Evolutionary conservation across 1,140 invertebrate species (phyloP).

Genomic region (Drosophila pseudoobscura): DNA sequence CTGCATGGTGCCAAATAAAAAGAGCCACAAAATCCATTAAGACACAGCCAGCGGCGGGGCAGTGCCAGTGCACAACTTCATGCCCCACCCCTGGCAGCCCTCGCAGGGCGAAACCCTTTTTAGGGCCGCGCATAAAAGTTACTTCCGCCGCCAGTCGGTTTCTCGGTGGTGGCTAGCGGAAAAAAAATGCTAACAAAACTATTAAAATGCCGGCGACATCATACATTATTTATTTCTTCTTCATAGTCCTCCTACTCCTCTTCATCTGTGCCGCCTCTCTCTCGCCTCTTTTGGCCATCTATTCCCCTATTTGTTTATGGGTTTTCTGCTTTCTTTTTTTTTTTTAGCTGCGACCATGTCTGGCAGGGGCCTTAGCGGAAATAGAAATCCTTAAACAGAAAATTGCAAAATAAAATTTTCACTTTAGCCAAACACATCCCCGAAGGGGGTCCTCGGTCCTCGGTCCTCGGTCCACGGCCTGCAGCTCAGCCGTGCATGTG

Average conservation of each 20-base stretch:
- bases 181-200: conserved; percentile 74
- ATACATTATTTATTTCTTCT: conserved; percentile 75
- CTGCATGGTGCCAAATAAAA: conserved; percentile 71
- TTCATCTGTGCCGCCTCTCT: neutral
- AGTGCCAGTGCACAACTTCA: conserved; percentile 17
- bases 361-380: conserved; percentile 60
- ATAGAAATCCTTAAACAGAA: conserved; percentile 79
- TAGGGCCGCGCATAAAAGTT: conserved; percentile 70
- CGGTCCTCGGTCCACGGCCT: conserved; percentile 18
- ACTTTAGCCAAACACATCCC: conserved; percentile 62
- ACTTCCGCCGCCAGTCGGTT: conserved; percentile 48
- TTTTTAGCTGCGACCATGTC: conserved; percentile 34
- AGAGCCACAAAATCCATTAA: conserved; percentile 76
- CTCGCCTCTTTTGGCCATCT: conserved; percentile 15
- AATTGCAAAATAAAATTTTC: conserved; percentile 77
- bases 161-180: conserved; percentile 21
- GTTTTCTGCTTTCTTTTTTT: conserved; percentile 49
- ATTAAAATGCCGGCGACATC: conserved; percentile 78
- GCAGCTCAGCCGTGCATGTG: conserved; percentile 64
- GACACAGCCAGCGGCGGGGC: conserved; percentile 49
- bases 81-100: conserved; percentile 1
- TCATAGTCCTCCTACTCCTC: neutral
- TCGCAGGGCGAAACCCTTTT: conserved; percentile 45
- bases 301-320: conserved; percentile 49
- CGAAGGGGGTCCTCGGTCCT: neutral